phyloP scores from a whole-genome alignment of 2,888 invertebrate species.

The Drosophila robusta region DNA sequence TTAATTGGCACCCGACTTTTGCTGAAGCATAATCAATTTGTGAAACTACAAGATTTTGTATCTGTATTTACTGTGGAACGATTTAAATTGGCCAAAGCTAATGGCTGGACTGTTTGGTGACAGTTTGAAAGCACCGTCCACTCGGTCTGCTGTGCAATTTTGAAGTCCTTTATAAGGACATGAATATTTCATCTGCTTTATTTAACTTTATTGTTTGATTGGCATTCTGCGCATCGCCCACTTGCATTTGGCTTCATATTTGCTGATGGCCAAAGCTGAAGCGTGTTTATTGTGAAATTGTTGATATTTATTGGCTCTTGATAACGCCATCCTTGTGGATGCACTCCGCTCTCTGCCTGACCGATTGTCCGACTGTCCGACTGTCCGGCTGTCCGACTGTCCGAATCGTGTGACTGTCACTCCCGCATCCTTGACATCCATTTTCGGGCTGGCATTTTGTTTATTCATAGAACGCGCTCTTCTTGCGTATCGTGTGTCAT shows the following conservation, averaged over 20 bases:
- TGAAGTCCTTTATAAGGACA: slow-evolving; percentile 13
- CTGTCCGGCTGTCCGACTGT: background rate
- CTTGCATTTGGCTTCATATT: slow-evolving; percentile 14
- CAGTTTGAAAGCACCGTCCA: background rate
- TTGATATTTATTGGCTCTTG: slow-evolving; percentile 67
- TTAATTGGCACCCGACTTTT: background rate
- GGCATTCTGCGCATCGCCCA: slow-evolving; percentile 17
- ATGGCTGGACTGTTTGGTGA: background rate
- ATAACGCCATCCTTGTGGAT: slow-evolving; percentile 9
- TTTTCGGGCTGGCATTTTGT: slow-evolving; percentile 51
- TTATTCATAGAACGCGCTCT: slow-evolving; percentile 52
- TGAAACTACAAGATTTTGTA: background rate
- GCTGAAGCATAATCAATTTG: background rate
- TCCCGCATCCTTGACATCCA: slow-evolving; percentile 27
- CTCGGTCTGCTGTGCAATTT: slow-evolving; percentile 3
- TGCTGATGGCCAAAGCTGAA: slow-evolving; percentile 11
- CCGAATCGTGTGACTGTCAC: slow-evolving; percentile 21
- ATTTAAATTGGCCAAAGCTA: background rate
- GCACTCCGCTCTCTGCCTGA: slow-evolving; percentile 7
- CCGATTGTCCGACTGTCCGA: background rate
- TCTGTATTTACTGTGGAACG: background rate
- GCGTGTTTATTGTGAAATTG: slow-evolving; percentile 53
- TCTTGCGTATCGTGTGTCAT: slow-evolving; percentile 47
- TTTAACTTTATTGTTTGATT: slow-evolving; percentile 27
- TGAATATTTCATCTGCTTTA: slow-evolving; percentile 14